These are phyloP conservation scores for Drosophila santomea DNA, from an alignment of 1,140 invertebrate genomes.

Conservation along the genomic window DNA sequence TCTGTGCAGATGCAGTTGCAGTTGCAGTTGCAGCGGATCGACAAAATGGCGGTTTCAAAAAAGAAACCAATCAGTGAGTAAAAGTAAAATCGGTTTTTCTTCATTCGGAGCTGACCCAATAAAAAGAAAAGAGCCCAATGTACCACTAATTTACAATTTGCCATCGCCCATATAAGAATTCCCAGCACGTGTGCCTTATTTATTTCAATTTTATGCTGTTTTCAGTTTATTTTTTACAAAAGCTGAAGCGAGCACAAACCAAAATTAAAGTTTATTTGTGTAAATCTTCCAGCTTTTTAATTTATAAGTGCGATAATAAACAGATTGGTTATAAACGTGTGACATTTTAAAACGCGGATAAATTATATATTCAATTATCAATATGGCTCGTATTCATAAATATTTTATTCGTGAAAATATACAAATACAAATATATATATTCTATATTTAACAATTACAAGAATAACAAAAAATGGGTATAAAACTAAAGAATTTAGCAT, in stretches of 20 bases:
- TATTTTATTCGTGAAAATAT: too few species aligned
- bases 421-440: too few species aligned
- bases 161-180: constrained; percentile 3
- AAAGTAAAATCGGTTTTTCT: constrained; percentile 13
- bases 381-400: too few species aligned
- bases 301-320: too few species aligned
- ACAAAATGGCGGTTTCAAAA: constrained; percentile 26
- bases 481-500: too few species aligned
- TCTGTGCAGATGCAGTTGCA: constrained; percentile 8
- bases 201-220: constrained; percentile 16
- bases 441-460: too few species aligned
- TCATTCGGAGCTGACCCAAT: constrained; percentile 4
- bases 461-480: too few species aligned
- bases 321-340: too few species aligned
- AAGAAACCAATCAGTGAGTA: not conserved
- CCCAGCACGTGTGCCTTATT: constrained; percentile 17
- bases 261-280: not conserved
- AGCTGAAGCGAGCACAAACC: not conserved
- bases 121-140: constrained; percentile 6
- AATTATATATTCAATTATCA: too few species aligned
- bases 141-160: not conserved
- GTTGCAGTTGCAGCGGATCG: constrained; percentile 8
- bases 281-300: not conserved
- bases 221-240: constrained; percentile 8
- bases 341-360: too few species aligned